phyloP scores from a whole-genome alignment of 2,888 invertebrate genomes.

The Metalampra italica region DNA sequence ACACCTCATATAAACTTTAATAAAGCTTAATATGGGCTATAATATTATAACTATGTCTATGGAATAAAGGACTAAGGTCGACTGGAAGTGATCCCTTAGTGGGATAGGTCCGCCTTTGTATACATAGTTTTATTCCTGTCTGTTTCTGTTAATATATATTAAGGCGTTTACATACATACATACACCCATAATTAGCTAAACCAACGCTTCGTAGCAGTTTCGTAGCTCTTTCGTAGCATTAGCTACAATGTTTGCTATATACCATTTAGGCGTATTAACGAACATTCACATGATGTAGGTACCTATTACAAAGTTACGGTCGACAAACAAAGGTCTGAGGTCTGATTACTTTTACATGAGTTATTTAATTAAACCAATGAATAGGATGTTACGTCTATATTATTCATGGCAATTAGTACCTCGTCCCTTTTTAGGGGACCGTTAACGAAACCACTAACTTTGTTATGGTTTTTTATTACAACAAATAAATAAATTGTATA shows the following conservation, averaged over 20 bases:
- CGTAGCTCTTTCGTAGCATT: constrained; percentile 3
- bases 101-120: too few species aligned
- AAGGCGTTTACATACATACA: too few species aligned
- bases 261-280: too few species aligned
- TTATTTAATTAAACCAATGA: constrained; percentile 30
- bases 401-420: constrained; percentile 59
- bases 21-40: not conserved
- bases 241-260: not conserved
- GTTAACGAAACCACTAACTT: constrained; percentile 30
- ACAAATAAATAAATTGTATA: not conserved
- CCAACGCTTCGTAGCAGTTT: not conserved
- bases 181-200: too few species aligned
- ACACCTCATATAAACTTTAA: not conserved
- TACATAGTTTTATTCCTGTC: too few species aligned
- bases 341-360: constrained; percentile 27
- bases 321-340: constrained; percentile 5
- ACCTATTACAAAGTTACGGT: not conserved
- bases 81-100: too few species aligned
- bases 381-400: constrained; percentile 39
- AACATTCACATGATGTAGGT: not conserved
- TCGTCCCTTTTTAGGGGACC: constrained; percentile 50
- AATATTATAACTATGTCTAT: too few species aligned
- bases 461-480: too few species aligned
- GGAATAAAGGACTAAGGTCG: too few species aligned
- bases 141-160: too few species aligned